phyloP scores from a whole-genome alignment of 1,140 invertebrate species.

The Pseudomyrmex cubaensis region DNA sequence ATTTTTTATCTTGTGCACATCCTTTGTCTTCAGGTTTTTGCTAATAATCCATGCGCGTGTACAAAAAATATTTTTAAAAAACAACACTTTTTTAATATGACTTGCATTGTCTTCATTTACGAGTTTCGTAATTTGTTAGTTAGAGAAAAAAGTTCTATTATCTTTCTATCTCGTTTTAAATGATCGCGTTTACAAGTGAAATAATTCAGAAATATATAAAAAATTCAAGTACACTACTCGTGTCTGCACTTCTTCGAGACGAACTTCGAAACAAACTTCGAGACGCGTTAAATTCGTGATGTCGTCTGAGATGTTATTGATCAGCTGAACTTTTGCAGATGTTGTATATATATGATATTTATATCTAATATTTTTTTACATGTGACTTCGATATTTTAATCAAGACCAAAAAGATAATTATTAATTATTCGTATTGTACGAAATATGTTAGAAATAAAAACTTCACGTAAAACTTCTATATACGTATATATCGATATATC shows the following conservation, averaged over 20 bases:
- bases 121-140: neutral
- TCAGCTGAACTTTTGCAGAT: neutral
- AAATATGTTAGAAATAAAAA: neutral
- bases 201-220: slow-evolving; percentile 7
- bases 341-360: too few relatives aligned
- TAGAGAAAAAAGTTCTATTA: neutral
- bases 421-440: neutral
- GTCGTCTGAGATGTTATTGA: neutral
- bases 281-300: neutral
- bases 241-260: neutral
- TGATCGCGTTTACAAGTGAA: neutral
- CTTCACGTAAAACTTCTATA: neutral
- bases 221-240: neutral
- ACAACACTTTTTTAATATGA: neutral
- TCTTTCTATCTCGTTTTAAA: neutral
- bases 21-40: too few relatives aligned
- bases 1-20: too few relatives aligned
- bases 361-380: neutral
- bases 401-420: neutral
- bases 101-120: neutral
- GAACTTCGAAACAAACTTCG: neutral
- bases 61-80: neutral
- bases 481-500: neutral
- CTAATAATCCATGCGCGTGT: neutral
- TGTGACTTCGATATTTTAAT: neutral